Base-by-base conservation (phyloP, 2,888 invertebrate species). In the Yponomeuta plumbellus region DNA sequence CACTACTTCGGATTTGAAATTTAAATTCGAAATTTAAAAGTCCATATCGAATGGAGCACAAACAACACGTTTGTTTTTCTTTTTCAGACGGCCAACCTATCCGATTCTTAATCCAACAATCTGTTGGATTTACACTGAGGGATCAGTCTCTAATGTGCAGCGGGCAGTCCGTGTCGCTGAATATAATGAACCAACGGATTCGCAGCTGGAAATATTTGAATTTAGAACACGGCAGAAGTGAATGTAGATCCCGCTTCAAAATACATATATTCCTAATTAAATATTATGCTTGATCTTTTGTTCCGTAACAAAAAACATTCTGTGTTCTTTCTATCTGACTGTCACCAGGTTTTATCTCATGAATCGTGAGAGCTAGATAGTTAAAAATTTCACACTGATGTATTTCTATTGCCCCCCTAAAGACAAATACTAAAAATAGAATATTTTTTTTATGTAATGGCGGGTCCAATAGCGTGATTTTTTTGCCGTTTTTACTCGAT, bases 101-200 rank as follows among this genome's bases (percentile, higher is more conserved):
- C 73, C 69, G 70, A 69, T 70, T 76, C 69, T 75, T 85, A 84
- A 86, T 86, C 85, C 86, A 34, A 74, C 83, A 81, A 85, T 83
- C 79, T 69, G 71, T 73, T 70, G 75, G 76, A 83, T 80, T 84
- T 85, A 78, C 82, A 72, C 71, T 76, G 69, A 86, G 86, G 86
- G 86, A 85, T 87, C 85, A 85, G 70, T 71, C 75, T 80, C 80
- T 85, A 85, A 84, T 84, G 83, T 76, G 79, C 68, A 73, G 75
- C 74, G 86, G 85, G 79, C 84, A 79, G 79, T 76, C 76, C 88
- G 88, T 89, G 88, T 74, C 82, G 72, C 71, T 78, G 88, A 87
- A 89, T 88, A 85, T 61, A 59, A 66, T 66, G 66, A 66, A 66
- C 59, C 66, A 65, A 65, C 70, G 71, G 69, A 69, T 70, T 68